Evolutionary conservation across 2,888 invertebrate genomes (phyloP), one percentile per base, ranked within the genome.

Genomic region (Mechanitis mazaeus): DNA sequence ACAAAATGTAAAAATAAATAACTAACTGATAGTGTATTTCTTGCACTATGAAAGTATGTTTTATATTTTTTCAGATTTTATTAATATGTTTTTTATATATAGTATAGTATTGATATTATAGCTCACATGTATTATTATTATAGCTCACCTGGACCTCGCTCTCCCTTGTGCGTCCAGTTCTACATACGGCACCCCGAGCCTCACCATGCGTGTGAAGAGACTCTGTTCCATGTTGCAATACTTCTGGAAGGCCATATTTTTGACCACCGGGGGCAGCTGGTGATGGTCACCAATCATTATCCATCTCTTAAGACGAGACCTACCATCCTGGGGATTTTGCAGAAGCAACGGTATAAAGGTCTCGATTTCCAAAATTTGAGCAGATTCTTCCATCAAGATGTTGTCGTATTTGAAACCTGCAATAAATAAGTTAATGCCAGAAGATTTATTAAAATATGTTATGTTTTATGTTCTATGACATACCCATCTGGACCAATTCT

Each of bases 261-360:
- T 99, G 55, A 99, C 98, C 11, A 99, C 98, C 0, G 99, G 99
- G 0, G 99, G 99, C 71, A 99, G 90, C 85, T 99, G 99, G 86
- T 99, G 98, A 85, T 99, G 99, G 87, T 96, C 99, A 0, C 99
- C 99, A 75, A 99, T 99, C 99, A 99, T 99, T 73, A 99, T 98
- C 99, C 99, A 99, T 20, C 99, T 93, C 85, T 99, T 99, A 64
- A 99, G 90, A 0, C 99, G 92, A 78, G 98, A 98, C 71, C 94
- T 95, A 0, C 98, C 98, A 80, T 99, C 98, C 81, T 98, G 94
- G 0, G 99, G 98, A 86, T 99, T 99, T 90, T 99, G 99, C n/a
- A 99, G 92, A 2, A 99, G 91, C 12, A 99, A 91, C 0, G 99
- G 99, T 73, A 99, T 99, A 83, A 99, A 99, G 0, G 99, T 99